Evolutionary conservation across 2,888 invertebrate genomes (phyloP), one percentile per base, ranked within the genome.

Genomic region (Trisateles emortualis): DNA sequence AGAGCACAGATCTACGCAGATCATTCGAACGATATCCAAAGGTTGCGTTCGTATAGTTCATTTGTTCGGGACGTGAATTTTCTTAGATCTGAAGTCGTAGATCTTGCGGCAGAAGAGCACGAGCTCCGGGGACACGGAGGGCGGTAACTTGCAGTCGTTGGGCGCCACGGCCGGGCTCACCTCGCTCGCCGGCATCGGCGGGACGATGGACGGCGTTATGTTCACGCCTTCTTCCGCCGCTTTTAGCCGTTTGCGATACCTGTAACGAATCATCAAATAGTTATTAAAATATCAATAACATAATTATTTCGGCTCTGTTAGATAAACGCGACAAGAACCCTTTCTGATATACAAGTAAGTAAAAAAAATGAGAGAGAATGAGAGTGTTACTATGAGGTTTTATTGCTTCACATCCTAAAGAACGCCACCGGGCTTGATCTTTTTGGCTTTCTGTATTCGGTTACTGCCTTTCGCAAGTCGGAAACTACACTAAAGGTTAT

Each of bases 51-150:
- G 5, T 9, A 30, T 2, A 35, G 70, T 76, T 92, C 92, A 92
- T 76, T 92, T 92, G 81, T 86, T 89, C 41, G 89, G 90, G 10
- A 87, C 84, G 64, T 90, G 89, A 60, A 96, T 94, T 74, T 96
- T 94, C 83, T 97, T 98, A 76, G 97, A 96, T 72, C 98, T 95
- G 93, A 98, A 98, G 92, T 99, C 99, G 93, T 99, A 99, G 56
- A 99, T 83, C 74, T 97, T 96, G 42, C 98, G 96, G 89, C 99
- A 99, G 93, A 98, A 97, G 85, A 99, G 97, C 36, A 99, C 97
- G 86, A 98, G 95, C 77, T 98, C 98, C 6, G 95, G 94, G 50
- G 95, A 95, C 14, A 92, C 90, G 29, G 87, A 59, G 89, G 90
- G 95, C 88, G 88, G 96, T 84, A 87, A 95, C 94, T 72, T 96